A percentile compares a stretch with the other conserved stretches of the same genome.
Conservation (phyloP, 2,888 invertebrate species). For the Andrena camellia region DNA sequence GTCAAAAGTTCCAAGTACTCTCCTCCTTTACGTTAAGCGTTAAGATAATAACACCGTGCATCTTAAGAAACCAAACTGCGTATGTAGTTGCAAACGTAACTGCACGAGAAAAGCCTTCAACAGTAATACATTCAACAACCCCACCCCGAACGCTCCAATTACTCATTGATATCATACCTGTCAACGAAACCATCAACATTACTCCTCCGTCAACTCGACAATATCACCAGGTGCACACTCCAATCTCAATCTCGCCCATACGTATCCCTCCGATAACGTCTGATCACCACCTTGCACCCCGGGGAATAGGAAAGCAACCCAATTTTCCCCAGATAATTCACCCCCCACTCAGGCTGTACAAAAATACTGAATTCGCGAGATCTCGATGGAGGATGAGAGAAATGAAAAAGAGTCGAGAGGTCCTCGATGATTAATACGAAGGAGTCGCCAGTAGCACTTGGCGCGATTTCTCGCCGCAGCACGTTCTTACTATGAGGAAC, state of each 20-base stretch:
- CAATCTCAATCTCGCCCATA: not conserved
- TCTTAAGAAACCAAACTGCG: not conserved
- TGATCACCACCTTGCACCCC: not conserved
- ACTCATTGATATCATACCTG: constrained; percentile 50
- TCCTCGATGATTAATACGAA: not conserved
- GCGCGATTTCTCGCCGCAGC: constrained; percentile 4
- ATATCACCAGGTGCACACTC: constrained; percentile 24
- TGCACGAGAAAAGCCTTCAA: constrained; percentile 9
- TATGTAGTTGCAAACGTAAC: not conserved
- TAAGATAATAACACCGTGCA: too few species aligned
- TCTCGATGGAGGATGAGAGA: not conserved
- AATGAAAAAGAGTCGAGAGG: not conserved
- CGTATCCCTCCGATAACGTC: not conserved
- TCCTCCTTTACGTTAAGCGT: too few species aligned
- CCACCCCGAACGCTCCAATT: not conserved
- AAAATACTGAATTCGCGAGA: not conserved
- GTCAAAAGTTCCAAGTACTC: too few species aligned
- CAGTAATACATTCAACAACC: not conserved
- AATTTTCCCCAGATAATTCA: not conserved
- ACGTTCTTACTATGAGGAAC: constrained; percentile 9
- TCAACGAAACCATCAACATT: constrained; percentile 53
- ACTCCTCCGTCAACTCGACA: constrained; percentile 30
- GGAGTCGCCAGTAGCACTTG: constrained; percentile 1
- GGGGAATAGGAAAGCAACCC: not conserved
- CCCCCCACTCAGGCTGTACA: not conserved